Evolutionary conservation across 2,113 vertebrate species (phyloP).

Genomic region (Prolemur simus): DNA sequence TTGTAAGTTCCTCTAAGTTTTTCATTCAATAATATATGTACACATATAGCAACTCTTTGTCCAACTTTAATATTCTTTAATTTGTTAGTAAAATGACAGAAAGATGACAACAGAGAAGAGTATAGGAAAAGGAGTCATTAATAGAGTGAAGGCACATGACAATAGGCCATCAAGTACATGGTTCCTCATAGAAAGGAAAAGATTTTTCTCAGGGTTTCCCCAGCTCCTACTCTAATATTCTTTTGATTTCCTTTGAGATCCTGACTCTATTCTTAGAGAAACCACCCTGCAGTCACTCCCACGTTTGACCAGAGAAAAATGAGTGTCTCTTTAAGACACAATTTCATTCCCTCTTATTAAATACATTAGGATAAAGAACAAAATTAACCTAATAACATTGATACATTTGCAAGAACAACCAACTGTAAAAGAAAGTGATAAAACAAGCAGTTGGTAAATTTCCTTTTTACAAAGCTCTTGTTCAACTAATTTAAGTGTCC

Average conservation of each 20-base stretch:
- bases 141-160: not conserved
- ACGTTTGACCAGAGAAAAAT: not conserved
- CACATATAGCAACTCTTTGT: not conserved
- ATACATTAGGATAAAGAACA: slow-evolving; percentile 40
- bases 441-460: slow-evolving; percentile 72
- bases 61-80: not conserved
- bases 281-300: not conserved
- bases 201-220: not conserved
- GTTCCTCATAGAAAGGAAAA: not conserved
- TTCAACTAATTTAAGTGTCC: slow-evolving; percentile 73
- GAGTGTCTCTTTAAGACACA: not conserved
- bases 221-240: not conserved
- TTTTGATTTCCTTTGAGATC: not conserved
- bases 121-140: not conserved
- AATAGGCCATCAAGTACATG: not conserved
- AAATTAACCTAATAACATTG: slow-evolving; percentile 55
- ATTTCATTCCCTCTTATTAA: slow-evolving; percentile 52
- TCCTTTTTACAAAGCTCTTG: slow-evolving; percentile 69
- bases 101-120: not conserved
- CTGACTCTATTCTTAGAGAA: not conserved
- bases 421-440: slow-evolving; percentile 66
- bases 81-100: not conserved
- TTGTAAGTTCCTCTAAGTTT: not conserved
- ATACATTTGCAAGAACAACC: slow-evolving; percentile 58
- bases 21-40: not conserved